A percentile compares a stretch with the other conserved stretches of the same genome.
Conservation (phyloP, 1,140 invertebrate species). For the Saccostrea echinata region DNA sequence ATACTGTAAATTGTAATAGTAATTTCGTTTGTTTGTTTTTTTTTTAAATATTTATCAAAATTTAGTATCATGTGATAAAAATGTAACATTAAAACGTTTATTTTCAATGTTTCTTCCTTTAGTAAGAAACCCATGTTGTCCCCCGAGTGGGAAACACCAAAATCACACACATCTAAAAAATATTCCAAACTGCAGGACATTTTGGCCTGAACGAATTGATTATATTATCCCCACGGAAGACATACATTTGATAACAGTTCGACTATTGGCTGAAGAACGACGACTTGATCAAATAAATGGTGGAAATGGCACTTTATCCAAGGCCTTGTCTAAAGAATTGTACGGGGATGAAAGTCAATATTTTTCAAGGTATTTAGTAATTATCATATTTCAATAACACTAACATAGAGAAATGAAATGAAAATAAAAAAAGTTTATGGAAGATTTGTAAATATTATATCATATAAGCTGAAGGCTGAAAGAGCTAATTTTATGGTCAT, state of each 20-base stretch:
- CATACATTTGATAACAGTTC: neutral
- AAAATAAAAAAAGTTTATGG: too few relatives aligned
- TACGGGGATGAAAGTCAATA: conserved; percentile 13
- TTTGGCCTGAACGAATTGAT: neutral
- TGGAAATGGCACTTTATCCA: neutral
- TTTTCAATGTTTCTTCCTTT: neutral
- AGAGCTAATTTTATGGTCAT: too few relatives aligned
- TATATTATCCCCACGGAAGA: neutral
- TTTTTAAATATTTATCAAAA: too few relatives aligned
- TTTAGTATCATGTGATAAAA: too few relatives aligned
- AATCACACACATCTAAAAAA: neutral
- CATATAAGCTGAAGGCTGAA: too few relatives aligned
- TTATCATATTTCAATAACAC: too few relatives aligned
- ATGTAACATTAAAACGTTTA: too few relatives aligned
- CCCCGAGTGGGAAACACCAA: neutral
- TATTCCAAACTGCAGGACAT: neutral
- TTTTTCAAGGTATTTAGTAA: neutral
- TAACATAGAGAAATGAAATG: too few relatives aligned
- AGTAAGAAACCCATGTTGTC: conserved; percentile 21
- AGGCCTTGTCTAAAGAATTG: conserved; percentile 20
- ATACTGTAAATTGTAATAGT: too few relatives aligned
- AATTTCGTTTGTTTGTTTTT: too few relatives aligned
- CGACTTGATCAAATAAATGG: conserved; percentile 21
- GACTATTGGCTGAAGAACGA: neutral
- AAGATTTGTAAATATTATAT: too few relatives aligned